Evolutionary conservation across 2,888 invertebrate species (phyloP), one percentile per base, ranked within the genome.

Genomic region (Cantharis rustica): DNA sequence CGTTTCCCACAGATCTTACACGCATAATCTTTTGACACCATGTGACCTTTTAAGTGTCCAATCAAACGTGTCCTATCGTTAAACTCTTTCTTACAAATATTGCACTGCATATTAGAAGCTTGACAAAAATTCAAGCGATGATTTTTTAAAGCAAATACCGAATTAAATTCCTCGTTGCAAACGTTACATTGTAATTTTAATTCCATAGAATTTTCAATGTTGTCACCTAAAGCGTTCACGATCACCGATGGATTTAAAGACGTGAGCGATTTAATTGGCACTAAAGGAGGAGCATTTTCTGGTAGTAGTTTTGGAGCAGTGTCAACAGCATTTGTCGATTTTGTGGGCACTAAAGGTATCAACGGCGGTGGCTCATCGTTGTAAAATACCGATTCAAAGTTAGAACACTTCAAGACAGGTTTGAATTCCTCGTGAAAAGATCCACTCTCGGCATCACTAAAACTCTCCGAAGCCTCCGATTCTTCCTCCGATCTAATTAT

Each of bases 1-100:
- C 86, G 82, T 80, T 88, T 88, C 2, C 86, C 86, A 79, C 88
- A 88, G 66, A 88, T 84, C 81, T 87, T 87, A 81, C 88, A 88
- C 3, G 80, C 81, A 75, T 87, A 86, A 71, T 87, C 86, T 82
- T 88, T 88, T 1, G 82, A 80, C 20, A 86, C 84, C 84, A 86
- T 87, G 74, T 88, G 88, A 7, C 86, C 86, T 76, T 87, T 87
- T 74, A 88, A 80, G 74, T 88, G 88, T 2, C 85, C 84, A 13
- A 87, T 86, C 16, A 88, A 76, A 63, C 84, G 85, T 71, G 86
- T 87, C 4, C 84, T 77, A 66, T 87, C 87, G 17, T 83, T 83
- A 77, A 87, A 87, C 78, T 84, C 84, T 72, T 87, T 87, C 61
- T 83, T 83, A 75, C 88, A 88, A 75, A 88, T 86, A 74, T 85